Conservation (phyloP, 1,140 invertebrate genomes). For the Drosophila rhopaloa region DNA sequence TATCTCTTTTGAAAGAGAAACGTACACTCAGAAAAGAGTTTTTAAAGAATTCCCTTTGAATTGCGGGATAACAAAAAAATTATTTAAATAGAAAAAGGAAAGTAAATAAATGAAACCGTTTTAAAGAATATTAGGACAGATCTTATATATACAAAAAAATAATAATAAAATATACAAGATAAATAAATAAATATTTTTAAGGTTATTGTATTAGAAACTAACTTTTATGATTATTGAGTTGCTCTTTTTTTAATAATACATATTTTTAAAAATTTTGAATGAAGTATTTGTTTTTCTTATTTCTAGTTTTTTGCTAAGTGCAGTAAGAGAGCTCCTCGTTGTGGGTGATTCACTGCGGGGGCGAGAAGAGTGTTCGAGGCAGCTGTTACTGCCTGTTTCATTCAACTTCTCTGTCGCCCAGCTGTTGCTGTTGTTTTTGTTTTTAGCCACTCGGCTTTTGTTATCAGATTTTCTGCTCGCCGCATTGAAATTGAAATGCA, state of each 20-base stretch:
- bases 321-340: not conserved
- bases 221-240: no score
- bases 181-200: not conserved
- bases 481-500: conserved; percentile 38
- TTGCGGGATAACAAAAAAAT: no score
- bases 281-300: not conserved
- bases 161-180: not conserved
- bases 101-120: no score
- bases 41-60: no score
- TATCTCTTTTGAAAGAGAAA: conserved; percentile 17
- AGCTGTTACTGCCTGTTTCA: conserved; percentile 40
- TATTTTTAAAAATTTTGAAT: no score
- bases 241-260: no score
- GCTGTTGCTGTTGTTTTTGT: conserved; percentile 61
- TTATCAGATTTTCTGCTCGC: conserved; percentile 70
- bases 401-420: conserved; percentile 52
- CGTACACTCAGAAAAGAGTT: not conserved
- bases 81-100: no score
- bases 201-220: no score
- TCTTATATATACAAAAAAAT: no score
- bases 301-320: not conserved
- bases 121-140: no score
- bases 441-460: conserved; percentile 52
- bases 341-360: conserved; percentile 1
- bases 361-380: conserved; percentile 2